A percentile compares a stretch with the other conserved stretches of the same genome.
Conservation (phyloP, 2,888 invertebrate species). For the Cryptocephalus moraei region DNA sequence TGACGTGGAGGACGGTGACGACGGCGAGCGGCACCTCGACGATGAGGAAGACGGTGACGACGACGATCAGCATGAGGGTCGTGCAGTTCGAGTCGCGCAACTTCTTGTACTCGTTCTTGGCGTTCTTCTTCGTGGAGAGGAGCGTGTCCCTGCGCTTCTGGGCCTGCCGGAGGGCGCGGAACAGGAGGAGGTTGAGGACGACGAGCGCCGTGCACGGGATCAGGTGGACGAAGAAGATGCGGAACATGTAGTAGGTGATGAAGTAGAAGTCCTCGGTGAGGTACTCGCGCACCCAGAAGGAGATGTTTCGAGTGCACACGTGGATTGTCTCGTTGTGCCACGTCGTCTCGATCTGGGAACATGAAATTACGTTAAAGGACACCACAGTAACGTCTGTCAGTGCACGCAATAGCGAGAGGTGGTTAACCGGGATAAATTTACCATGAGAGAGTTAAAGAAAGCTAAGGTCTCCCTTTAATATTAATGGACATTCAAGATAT, state of each 20-base stretch:
- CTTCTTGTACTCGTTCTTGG: slow-evolving; percentile 68
- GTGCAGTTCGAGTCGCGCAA: slow-evolving; percentile 75
- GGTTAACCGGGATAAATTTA: no score
- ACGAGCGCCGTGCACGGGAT: slow-evolving; percentile 83
- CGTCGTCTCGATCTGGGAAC: slow-evolving; percentile 47
- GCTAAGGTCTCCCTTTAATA: no score
- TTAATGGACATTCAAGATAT: no score
- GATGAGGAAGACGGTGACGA: slow-evolving; percentile 72
- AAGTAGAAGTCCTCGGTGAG: slow-evolving; percentile 68
- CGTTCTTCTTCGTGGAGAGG: slow-evolving; percentile 32
- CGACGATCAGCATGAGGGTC: slow-evolving; percentile 78
- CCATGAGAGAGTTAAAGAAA: no score
- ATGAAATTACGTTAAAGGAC: slow-evolving; percentile 1
- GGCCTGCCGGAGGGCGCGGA: slow-evolving; percentile 75
- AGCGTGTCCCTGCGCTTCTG: slow-evolving; percentile 43
- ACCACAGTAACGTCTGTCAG: no score
- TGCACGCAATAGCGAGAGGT: no score
- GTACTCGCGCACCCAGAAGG: slow-evolving; percentile 59
- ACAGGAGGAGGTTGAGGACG: slow-evolving; percentile 77
- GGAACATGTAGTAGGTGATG: slow-evolving; percentile 71
- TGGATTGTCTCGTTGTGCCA: slow-evolving; percentile 61
- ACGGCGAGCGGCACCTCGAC: slow-evolving; percentile 79
- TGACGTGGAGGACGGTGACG: slow-evolving; percentile 73
- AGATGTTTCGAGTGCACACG: slow-evolving; percentile 54
- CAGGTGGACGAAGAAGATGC: slow-evolving; percentile 85